Evolutionary conservation across 2,113 vertebrate species (phyloP), one percentile per base, ranked within the genome.

Genomic region (Orycteropus afer): DNA sequence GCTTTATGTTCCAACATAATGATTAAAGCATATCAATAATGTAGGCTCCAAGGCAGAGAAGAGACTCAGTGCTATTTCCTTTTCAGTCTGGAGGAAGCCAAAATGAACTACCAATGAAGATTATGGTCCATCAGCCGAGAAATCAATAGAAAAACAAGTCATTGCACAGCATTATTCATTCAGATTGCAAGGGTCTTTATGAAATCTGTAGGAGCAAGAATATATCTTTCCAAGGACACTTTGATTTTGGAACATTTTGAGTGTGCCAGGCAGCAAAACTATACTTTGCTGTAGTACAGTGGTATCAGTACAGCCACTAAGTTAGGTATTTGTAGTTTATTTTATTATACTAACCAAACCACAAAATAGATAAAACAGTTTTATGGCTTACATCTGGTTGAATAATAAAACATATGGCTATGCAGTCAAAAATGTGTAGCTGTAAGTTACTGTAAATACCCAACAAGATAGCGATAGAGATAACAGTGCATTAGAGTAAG

Each of bases 341-440:
- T 98, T 98, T 98, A 98, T 98, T 98, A 98, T 95, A 92, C 97
- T 97, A 97, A 92, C 98, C 95, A 97, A 98, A 98, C 98, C 98
- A 93, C 98, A 98, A 98, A 98, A 98, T 97, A 98, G 98, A 99
- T 99, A 99, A 98, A 99, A 97, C 97, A 94, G 95, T 97, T 98
- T 98, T 98, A 99, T 98, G 97, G 96, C 96, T 97, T 97, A 98
- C 98, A 98, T 98, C 98, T 99, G 98, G 98, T 89, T 97, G 97
- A 98, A 98, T 98, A 98, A 97, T 98, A 98, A 98, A 98, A 98
- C 98, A 98, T 97, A 97, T 97, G 98, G 98, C 90, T 42, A 20
- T 96, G 76, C 96, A 98, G 97, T 96, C 97, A 97, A 98, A 97
- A 97, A 97, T 95, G 96, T 97, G 97, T 97, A 98, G 98, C 98